Percentiles rank a stretch among this genome's conserved stretches.
These are phyloP conservation scores for Chiroxiphia lanceolata DNA, from an alignment of 2,797 vertebrate genomes.

Conservation along the genomic window DNA sequence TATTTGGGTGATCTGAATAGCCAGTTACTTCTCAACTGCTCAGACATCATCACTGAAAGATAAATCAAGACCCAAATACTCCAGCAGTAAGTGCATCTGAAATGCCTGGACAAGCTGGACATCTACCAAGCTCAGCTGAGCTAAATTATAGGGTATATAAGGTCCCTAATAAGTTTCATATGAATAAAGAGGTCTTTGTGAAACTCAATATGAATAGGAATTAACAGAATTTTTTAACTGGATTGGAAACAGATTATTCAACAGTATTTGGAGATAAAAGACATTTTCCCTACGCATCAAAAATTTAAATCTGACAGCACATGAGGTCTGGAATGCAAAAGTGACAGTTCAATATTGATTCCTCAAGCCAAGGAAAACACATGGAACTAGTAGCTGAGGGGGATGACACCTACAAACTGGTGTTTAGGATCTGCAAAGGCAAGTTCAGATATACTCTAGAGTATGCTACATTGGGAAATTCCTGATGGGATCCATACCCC, in stretches of 20 bases:
- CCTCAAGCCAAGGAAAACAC: not conserved
- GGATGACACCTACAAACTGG: not conserved
- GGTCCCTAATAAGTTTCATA: not conserved
- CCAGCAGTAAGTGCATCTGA: not conserved
- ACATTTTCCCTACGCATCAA: not conserved
- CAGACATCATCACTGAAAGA: not conserved
- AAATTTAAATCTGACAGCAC: not conserved
- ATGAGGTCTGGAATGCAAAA: not conserved
- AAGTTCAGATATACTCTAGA: not conserved
- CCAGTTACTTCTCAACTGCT: not conserved
- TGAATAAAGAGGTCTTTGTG: conserved; percentile 20
- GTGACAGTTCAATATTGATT: not conserved
- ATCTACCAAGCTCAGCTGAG: not conserved
- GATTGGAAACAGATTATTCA: conserved; percentile 3
- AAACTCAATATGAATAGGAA: conserved; percentile 17
- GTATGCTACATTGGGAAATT: not conserved
- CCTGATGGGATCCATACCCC: not conserved
- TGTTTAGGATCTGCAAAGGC: not conserved
- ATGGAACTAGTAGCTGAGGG: not conserved
- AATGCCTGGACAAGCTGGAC: not conserved
- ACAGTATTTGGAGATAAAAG: not conserved
- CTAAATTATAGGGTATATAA: conserved; percentile 3
- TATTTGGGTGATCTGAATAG: not conserved
- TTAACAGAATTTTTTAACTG: not conserved
- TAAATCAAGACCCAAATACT: not conserved